Conservation (phyloP, 2,888 invertebrate genomes). For the Thalpophila matura region DNA sequence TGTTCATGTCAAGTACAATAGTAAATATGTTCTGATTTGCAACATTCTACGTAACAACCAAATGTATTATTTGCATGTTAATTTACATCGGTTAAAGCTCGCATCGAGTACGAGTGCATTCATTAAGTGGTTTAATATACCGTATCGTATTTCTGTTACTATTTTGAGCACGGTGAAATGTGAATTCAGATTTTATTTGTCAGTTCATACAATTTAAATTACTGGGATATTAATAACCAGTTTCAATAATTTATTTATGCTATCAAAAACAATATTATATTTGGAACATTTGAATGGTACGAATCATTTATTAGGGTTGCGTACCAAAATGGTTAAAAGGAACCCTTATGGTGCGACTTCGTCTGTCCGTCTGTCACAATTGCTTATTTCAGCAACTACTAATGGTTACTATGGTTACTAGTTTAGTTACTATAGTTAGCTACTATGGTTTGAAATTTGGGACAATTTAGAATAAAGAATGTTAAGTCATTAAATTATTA, state of each 20-base stretch:
- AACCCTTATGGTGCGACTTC: too few species aligned
- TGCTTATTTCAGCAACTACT: too few species aligned
- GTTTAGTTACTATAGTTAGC: too few species aligned
- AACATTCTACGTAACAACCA: slow-evolving; percentile 33
- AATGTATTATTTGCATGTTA: slow-evolving; percentile 56
- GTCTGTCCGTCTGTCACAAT: too few species aligned
- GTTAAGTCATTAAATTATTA: too few species aligned
- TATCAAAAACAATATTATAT: slow-evolving; percentile 7
- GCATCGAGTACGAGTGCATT: slow-evolving; percentile 16
- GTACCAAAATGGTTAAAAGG: too few species aligned
- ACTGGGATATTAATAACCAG: slow-evolving; percentile 16
- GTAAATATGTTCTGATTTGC: slow-evolving; percentile 48
- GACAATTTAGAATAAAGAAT: too few species aligned
- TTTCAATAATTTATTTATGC: slow-evolving; percentile 25
- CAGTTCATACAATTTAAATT: slow-evolving; percentile 22
- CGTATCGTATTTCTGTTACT: slow-evolving; percentile 34
- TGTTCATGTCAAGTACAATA: slow-evolving; percentile 31
- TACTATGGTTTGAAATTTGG: too few species aligned
- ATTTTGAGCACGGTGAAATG: slow-evolving; percentile 20
- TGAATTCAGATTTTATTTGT: slow-evolving; percentile 27
- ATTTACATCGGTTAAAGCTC: slow-evolving; percentile 45
- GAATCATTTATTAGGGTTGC: too few species aligned
- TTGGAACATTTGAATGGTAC: slow-evolving; percentile 9
- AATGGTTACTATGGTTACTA: too few species aligned
- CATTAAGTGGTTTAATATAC: slow-evolving; percentile 21